Evolutionary conservation across 1,140 invertebrate genomes (phyloP).

Genomic region (Drosophila kikkawai): DNA sequence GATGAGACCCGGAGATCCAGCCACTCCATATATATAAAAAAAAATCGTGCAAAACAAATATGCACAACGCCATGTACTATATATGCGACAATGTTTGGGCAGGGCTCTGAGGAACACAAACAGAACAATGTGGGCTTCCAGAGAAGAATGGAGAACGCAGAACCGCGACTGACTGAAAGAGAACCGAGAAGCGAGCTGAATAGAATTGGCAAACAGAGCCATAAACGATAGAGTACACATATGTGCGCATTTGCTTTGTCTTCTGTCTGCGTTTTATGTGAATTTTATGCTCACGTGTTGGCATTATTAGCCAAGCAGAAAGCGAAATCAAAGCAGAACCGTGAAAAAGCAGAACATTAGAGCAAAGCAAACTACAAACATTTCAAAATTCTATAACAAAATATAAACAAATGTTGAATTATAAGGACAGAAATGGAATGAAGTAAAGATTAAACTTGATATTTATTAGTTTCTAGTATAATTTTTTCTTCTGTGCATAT

Average conservation of each 20-base stretch:
- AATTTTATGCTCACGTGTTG: conserved; percentile 78
- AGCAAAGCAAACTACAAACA: conserved; percentile 7
- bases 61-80: conserved; percentile 26
- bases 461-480: neutral
- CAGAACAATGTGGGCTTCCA: conserved; percentile 4
- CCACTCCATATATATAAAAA: conserved; percentile 32
- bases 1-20: conserved; percentile 13
- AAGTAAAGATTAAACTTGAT: neutral
- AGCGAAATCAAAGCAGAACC: conserved; percentile 17
- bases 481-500: neutral
- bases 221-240: conserved; percentile 53
- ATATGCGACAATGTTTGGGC: conserved; percentile 68
- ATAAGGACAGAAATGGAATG: neutral
- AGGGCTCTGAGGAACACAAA: conserved; percentile 46
- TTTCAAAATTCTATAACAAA: neutral
- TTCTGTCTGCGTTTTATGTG: conserved; percentile 55
- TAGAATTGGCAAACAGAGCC: conserved; percentile 63
- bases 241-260: conserved; percentile 67
- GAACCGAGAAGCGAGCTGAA: conserved; percentile 4
- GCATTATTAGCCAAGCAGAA: conserved; percentile 36
- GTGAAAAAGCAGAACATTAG: conserved; percentile 5
- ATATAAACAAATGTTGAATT: neutral
- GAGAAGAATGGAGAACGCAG: conserved; percentile 24
- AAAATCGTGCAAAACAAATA: conserved; percentile 65
- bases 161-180: neutral